These are phyloP conservation scores for Poecilia velifera DNA, from an alignment of 2,797 vertebrate genomes.

Conservation along the genomic window DNA sequence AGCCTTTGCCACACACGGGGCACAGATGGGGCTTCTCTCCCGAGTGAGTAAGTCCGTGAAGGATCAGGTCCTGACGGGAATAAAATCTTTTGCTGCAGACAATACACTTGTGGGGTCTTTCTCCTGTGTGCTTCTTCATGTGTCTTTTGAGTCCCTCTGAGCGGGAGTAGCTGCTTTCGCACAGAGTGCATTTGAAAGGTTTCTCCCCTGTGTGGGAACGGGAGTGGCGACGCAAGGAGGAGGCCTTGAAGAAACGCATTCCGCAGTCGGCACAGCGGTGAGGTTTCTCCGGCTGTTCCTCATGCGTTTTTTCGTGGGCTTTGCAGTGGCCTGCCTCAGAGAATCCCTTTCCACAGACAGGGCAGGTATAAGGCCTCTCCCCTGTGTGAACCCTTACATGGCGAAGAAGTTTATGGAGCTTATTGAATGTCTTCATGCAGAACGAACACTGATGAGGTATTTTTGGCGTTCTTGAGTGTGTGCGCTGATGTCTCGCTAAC, in stretches of 20 bases:
- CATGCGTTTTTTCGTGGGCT: slow-evolving; percentile 70
- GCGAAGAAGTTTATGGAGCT: slow-evolving; percentile 69
- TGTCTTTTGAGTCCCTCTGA: slow-evolving; percentile 75
- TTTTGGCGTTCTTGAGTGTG: slow-evolving; percentile 65
- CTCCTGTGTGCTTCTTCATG: slow-evolving; percentile 74
- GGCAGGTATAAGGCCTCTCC: slow-evolving; percentile 73
- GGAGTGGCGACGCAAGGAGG: slow-evolving; percentile 57
- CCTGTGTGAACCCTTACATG: slow-evolving; percentile 74
- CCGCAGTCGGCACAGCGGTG: slow-evolving; percentile 61
- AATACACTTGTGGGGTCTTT: slow-evolving; percentile 67
- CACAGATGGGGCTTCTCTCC: slow-evolving; percentile 76
- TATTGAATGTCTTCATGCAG: slow-evolving; percentile 68
- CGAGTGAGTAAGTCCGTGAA: slow-evolving; percentile 62
- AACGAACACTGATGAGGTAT: slow-evolving; percentile 69
- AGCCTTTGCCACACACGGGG: slow-evolving; percentile 75
- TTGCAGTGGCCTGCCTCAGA: slow-evolving; percentile 72
- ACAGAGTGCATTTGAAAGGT: slow-evolving; percentile 67
- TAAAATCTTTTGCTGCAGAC: slow-evolving; percentile 71
- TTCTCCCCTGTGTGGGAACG: slow-evolving; percentile 75
- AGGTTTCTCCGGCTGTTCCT: slow-evolving; percentile 72
- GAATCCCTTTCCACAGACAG: slow-evolving; percentile 69
- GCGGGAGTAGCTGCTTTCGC: slow-evolving; percentile 71
- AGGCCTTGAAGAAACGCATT: slow-evolving; percentile 74
- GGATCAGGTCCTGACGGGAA: slow-evolving; percentile 66
- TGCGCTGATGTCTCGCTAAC: slow-evolving; percentile 66